Evolutionary conservation across 2,888 invertebrate genomes (phyloP), one percentile per base, ranked within the genome.

Genomic region (Heliconius charithonia): DNA sequence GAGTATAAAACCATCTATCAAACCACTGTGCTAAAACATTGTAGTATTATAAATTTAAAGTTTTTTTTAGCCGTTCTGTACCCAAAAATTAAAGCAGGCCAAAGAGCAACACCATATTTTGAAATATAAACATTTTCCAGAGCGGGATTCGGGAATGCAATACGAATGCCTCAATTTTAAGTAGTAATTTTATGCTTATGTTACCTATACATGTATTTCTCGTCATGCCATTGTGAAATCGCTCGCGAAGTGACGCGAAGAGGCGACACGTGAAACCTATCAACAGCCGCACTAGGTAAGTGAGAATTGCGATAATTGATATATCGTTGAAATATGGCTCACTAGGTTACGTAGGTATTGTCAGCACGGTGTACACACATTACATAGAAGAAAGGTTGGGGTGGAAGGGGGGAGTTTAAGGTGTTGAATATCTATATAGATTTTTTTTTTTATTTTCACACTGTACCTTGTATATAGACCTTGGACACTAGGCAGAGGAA

Each of bases 241-340:
- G 51, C 66, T 12, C n/a, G 62, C 51, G 41, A 41, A 32, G 7
- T 13, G 59, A n/a, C n/a, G 62, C 51, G 37, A 62, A 45, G 19
- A 51, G 59, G n/a, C n/a, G 67, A 62, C 22, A 32, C 75, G 51
- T 74, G 77, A 79, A 79, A 77, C 41, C 67, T 29, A 67, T 45
- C 67, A 29, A 66, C 32, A 29, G 25, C 6, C 74, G 16, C 41
- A 25, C 9, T 25, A 25, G 41, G 74, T 25, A 10, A 69, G 77
- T 80, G 80, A 73, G 27, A 78, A 80, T 75, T 73, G 67, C 66
- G 65, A 67, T 77, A 80, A 80, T 80, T 77, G 71, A 63, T 69
- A 77, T 45, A 66, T 51, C 13, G 62, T 41, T 25, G 66, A 75
- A 71, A 80, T 80, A 71, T 69, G 75, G 78, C n/a, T 72, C 78